Conservation (phyloP, 2,113 vertebrate genomes). For the Pachypanchax playfairii region DNA sequence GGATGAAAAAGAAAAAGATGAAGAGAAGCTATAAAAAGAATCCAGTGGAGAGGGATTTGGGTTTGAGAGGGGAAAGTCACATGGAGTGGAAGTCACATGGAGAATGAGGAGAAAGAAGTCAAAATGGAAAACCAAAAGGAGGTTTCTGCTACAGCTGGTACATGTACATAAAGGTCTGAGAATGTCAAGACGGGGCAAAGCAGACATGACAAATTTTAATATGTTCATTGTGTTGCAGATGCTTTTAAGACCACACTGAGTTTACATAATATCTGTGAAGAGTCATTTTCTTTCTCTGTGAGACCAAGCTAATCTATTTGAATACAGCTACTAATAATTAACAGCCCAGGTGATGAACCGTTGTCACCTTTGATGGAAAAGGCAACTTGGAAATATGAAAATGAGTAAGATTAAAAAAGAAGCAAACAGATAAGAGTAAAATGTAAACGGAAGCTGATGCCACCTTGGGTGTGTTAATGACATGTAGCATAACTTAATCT, state of each 20-base stretch:
- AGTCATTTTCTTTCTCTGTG: slow-evolving; percentile 28
- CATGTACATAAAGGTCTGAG: slow-evolving; percentile 34
- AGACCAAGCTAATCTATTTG: slow-evolving; percentile 33
- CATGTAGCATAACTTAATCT: not conserved
- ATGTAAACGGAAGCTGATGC: not conserved
- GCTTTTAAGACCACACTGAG: slow-evolving; percentile 41
- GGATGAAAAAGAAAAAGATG: slow-evolving; percentile 8
- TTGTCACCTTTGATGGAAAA: slow-evolving; percentile 36
- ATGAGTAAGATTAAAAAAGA: not conserved
- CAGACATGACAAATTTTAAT: slow-evolving; percentile 39
- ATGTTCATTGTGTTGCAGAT: slow-evolving; percentile 4
- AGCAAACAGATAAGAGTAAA: not conserved
- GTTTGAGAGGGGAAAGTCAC: slow-evolving; percentile 12
- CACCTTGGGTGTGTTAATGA: not conserved
- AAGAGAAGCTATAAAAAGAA: slow-evolving; percentile 34
- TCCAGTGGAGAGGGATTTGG: slow-evolving; percentile 16
- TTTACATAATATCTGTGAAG: slow-evolving; percentile 12
- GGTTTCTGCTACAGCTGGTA: slow-evolving; percentile 50
- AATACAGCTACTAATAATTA: slow-evolving; percentile 30
- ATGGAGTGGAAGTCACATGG: not conserved
- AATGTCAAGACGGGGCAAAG: slow-evolving; percentile 27
- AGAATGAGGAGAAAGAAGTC: not conserved
- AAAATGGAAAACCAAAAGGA: slow-evolving; percentile 6
- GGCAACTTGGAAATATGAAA: not conserved
- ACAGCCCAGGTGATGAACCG: slow-evolving; percentile 34